Evolutionary conservation across 2,888 invertebrate species (phyloP).

Genomic region (Polymixis flavicincta): DNA sequence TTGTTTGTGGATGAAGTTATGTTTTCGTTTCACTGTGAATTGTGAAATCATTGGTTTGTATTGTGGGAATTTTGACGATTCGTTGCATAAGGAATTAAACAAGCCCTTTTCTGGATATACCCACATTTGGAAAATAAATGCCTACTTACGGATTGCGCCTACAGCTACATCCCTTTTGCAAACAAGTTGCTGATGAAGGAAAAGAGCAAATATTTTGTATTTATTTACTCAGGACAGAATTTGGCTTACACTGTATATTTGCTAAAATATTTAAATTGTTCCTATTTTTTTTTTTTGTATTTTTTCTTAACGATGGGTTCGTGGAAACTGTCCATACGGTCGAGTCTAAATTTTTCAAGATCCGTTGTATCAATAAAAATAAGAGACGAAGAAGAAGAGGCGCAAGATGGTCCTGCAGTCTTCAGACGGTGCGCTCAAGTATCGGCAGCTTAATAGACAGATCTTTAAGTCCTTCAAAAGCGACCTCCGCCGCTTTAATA

Average conservation of each 20-base stretch:
- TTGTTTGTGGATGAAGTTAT: slow-evolving; percentile 1
- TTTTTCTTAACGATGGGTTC: too few species aligned
- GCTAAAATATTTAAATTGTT: slow-evolving; percentile 14
- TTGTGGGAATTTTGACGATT: not conserved
- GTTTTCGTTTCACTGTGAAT: not conserved
- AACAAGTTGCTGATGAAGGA: slow-evolving; percentile 10
- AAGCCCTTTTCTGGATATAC: not conserved
- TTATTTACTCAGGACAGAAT: slow-evolving; percentile 21
- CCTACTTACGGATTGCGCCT: not conserved
- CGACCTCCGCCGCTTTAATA: too few species aligned
- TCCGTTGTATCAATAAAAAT: too few species aligned
- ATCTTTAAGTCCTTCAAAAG: too few species aligned
- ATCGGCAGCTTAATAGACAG: too few species aligned
- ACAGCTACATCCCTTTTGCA: not conserved
- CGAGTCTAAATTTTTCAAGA: too few species aligned
- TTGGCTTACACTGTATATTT: not conserved
- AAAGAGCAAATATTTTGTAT: slow-evolving; percentile 10
- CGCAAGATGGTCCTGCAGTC: too few species aligned
- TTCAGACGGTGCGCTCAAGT: too few species aligned
- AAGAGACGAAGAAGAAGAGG: too few species aligned
- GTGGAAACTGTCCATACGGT: too few species aligned
- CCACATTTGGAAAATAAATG: not conserved
- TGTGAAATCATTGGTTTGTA: not conserved
- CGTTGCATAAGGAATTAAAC: not conserved
- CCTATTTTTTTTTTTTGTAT: too few species aligned